Conservation (phyloP, 2,797 vertebrate species). For the Myotis vivesi region DNA sequence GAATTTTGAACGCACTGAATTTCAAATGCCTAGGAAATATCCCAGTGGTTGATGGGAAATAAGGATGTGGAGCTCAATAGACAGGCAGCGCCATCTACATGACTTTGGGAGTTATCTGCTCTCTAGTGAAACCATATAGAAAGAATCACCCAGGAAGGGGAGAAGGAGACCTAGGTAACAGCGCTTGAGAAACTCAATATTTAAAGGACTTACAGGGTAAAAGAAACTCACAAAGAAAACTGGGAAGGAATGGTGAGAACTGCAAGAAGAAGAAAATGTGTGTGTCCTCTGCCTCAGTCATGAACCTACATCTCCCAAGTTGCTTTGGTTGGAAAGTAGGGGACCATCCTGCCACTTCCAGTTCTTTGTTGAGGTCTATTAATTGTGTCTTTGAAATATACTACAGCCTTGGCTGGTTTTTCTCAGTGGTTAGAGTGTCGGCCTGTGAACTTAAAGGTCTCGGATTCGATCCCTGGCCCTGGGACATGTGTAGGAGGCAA, state of each 20-base stretch:
- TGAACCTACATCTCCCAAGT: background rate
- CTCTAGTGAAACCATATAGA: background rate
- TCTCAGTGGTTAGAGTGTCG: no score
- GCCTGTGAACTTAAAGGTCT: no score
- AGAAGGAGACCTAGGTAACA: background rate
- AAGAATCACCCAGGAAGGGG: background rate
- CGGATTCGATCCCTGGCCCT: no score
- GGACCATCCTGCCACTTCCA: background rate
- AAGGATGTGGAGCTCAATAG: background rate
- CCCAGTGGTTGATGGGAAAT: background rate
- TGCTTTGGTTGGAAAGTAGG: background rate
- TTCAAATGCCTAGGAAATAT: background rate
- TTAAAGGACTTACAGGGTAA: background rate
- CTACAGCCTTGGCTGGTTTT: no score
- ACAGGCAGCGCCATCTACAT: background rate
- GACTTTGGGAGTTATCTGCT: background rate
- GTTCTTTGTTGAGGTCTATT: background rate
- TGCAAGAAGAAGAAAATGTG: background rate
- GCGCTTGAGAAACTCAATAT: background rate
- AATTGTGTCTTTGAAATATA: background rate
- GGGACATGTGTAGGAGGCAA: no score
- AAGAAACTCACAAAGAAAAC: background rate
- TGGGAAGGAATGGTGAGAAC: background rate
- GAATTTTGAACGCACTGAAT: background rate
- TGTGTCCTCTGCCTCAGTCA: background rate